These are phyloP conservation scores for Chrysogorgia sp. DNA, from an alignment of 92 coral and sea anemone genomes.

Conservation along the genomic window DNA sequence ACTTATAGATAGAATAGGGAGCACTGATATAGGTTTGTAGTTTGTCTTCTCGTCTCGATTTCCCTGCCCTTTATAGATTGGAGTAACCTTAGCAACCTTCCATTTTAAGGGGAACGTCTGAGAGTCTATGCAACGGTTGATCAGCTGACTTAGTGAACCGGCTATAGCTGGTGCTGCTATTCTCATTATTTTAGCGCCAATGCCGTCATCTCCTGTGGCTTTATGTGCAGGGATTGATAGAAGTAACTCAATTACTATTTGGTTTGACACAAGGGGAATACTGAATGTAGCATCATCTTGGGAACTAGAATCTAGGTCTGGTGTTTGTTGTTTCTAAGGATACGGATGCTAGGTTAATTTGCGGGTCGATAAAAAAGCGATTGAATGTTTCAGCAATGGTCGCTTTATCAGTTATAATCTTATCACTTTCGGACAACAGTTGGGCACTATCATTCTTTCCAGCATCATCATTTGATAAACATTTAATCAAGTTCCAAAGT, in stretches of 20 bases:
- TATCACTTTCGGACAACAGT: conserved; percentile 13
- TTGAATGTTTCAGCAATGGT: background rate
- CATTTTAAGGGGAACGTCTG: conserved; percentile 59
- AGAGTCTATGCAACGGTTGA: conserved; percentile 49
- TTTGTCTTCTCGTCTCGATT: conserved; percentile 50
- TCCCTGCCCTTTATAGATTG: conserved; percentile 49
- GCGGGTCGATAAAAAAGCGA: conserved; percentile 30
- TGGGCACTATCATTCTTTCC: conserved; percentile 2
- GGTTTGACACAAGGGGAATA: conserved; percentile 28
- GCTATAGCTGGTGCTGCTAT: conserved; percentile 64
- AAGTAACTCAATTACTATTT: conserved; percentile 37
- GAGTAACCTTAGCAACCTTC: conserved; percentile 65
- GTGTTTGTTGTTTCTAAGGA: conserved; percentile 4
- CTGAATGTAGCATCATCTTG: no score
- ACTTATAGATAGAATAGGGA: conserved; percentile 54
- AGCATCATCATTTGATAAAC: conserved; percentile 9
- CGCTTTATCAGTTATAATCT: conserved; percentile 27
- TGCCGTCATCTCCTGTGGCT: conserved; percentile 63
- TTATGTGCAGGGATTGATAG: conserved; percentile 52
- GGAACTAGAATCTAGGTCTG: conserved; percentile 3
- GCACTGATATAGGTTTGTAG: conserved; percentile 54
- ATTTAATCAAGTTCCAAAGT: conserved; percentile 61
- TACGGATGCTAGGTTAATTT: conserved; percentile 20
- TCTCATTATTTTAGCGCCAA: conserved; percentile 27
- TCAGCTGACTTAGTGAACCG: conserved; percentile 34